phyloP scores from a whole-genome alignment of 2,888 invertebrate species.

The Scaptomyza tumidula region DNA sequence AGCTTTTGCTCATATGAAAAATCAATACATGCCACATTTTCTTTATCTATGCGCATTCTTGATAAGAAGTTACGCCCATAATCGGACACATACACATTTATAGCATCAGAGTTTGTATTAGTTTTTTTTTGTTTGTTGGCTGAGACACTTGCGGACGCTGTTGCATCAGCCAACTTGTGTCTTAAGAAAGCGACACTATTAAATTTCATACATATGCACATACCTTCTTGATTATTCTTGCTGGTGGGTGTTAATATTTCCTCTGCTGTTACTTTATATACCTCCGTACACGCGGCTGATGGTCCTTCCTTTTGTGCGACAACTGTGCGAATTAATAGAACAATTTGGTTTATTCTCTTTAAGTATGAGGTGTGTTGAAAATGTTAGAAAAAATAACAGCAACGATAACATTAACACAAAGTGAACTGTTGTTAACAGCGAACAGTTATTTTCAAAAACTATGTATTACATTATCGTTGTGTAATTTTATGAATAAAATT shows the following conservation, averaged over 20 bases:
- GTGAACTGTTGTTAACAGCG: background rate
- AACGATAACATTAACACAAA: background rate
- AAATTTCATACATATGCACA: constrained; percentile 20
- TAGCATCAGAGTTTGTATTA: background rate
- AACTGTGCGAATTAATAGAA: constrained; percentile 29
- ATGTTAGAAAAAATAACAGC: constrained; percentile 13
- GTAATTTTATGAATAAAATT: no score
- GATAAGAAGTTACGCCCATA: constrained; percentile 37
- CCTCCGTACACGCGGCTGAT: constrained; percentile 39
- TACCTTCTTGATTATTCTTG: constrained; percentile 47
- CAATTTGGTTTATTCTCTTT: constrained; percentile 12
- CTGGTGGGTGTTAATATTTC: constrained; percentile 52
- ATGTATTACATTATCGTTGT: no score
- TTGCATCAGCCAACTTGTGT: constrained; percentile 57
- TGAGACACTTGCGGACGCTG: constrained; percentile 12
- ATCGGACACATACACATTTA: background rate
- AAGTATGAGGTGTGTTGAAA: constrained; percentile 1
- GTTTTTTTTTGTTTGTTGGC: background rate
- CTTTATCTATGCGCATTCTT: constrained; percentile 33
- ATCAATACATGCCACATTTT: constrained; percentile 48
- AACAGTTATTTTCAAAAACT: background rate
- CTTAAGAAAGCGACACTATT: background rate
- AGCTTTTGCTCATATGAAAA: constrained; percentile 28
- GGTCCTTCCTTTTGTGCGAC: constrained; percentile 25
- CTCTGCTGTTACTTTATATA: constrained; percentile 75